A percentile compares a stretch with the other conserved stretches of the same genome.
Evolutionary conservation across 2,888 invertebrate genomes (phyloP).

Genomic region (Congeria kusceri): DNA sequence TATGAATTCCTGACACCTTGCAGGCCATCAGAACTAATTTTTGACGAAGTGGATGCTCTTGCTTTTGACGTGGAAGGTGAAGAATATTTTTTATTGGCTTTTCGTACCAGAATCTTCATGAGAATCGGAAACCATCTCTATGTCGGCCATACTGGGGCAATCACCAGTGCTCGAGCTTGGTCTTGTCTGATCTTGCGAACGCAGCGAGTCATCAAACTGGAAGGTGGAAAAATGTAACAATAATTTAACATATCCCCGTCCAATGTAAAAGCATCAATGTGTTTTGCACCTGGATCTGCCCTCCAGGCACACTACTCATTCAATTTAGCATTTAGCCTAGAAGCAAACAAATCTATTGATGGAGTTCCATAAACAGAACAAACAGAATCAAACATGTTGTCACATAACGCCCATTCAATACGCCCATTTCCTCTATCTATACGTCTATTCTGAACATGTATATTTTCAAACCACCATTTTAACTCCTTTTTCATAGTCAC

Average conservation of each 20-base stretch:
- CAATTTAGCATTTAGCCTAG: conserved; percentile 28
- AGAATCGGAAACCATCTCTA: conserved; percentile 40
- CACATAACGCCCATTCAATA: conserved; percentile 27
- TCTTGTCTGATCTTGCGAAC: conserved; percentile 35
- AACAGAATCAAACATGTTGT: conserved; percentile 10
- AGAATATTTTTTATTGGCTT: conserved; percentile 4
- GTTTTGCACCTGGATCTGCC: conserved; percentile 19
- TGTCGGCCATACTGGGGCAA: conserved; percentile 41
- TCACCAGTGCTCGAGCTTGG: conserved; percentile 32
- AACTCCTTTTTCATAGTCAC: conserved; percentile 31
- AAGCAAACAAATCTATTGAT: conserved; percentile 37
- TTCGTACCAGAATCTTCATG: conserved; percentile 3
- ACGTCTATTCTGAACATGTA: conserved; percentile 22
- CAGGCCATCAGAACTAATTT: conserved; percentile 16
- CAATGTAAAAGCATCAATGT: conserved; percentile 31
- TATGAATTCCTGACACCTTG: conserved; percentile 8
- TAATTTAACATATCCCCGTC: conserved; percentile 6
- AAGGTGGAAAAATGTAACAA: conserved; percentile 38
- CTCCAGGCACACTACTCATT: conserved; percentile 31
- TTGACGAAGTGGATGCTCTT: background rate
- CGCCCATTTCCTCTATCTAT: conserved; percentile 19
- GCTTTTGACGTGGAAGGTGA: background rate
- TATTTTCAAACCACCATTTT: conserved; percentile 49
- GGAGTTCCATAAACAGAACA: conserved; percentile 2
- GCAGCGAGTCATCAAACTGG: conserved; percentile 24